Evolutionary conservation across 2,797 vertebrate species (phyloP).

Genomic region (Sternarchorhynchus goeldii): DNA sequence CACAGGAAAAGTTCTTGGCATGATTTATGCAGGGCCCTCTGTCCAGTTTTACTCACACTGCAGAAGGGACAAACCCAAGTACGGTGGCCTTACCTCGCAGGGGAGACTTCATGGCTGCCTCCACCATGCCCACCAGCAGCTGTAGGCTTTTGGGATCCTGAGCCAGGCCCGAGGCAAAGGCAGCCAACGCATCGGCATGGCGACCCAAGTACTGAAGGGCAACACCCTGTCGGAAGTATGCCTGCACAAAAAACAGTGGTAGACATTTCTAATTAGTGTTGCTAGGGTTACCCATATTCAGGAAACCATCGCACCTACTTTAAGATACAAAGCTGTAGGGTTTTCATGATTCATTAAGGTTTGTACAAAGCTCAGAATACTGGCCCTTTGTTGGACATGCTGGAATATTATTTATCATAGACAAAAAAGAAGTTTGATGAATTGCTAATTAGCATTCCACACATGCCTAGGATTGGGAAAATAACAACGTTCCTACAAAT

Average conservation of each 20-base stretch:
- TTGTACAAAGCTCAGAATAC: not conserved
- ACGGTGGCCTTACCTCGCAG: constrained; percentile 77
- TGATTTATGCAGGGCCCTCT: too few species aligned
- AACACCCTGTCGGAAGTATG: constrained; percentile 99
- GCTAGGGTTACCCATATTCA: too few species aligned
- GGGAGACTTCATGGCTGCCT: constrained; percentile 98
- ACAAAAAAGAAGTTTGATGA: not conserved
- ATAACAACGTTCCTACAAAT: not conserved
- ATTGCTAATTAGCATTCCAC: not conserved
- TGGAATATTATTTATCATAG: not conserved
- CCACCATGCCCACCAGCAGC: constrained; percentile 97
- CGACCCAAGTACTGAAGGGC: constrained; percentile 99
- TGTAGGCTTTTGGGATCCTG: constrained; percentile 99
- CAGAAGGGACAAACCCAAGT: too few species aligned
- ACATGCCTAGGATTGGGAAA: not conserved
- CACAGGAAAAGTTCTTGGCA: too few species aligned
- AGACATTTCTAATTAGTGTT: constrained; percentile 18
- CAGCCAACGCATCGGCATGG: constrained; percentile 97
- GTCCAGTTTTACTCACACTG: too few species aligned
- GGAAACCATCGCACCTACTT: too few species aligned
- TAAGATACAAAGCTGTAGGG: too few species aligned
- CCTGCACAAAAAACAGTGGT: constrained; percentile 71
- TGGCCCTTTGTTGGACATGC: not conserved
- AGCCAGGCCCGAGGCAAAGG: constrained; percentile 95
- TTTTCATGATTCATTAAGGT: not conserved